Conservation (phyloP, 2,113 vertebrate genomes). For the Camelus dromedarius region DNA sequence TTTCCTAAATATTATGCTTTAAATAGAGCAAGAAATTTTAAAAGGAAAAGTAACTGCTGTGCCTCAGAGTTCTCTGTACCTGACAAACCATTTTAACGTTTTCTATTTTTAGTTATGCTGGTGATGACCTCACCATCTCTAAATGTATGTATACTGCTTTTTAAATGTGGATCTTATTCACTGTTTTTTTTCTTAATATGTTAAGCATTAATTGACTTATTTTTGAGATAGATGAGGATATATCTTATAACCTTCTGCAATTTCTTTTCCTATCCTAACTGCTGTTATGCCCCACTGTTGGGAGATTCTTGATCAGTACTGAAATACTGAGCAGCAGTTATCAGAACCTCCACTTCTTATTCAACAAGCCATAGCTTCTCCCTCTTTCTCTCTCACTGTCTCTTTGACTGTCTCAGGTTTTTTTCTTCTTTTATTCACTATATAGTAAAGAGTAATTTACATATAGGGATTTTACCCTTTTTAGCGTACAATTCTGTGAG, state of each 20-base stretch:
- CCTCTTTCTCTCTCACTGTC: too few species aligned
- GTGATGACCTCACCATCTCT: neutral
- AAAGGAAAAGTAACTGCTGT: neutral
- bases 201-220: neutral
- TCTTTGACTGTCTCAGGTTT: neutral
- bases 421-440: neutral
- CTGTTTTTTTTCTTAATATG: neutral
- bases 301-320: neutral
- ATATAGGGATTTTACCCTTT: neutral
- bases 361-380: neutral
- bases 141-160: neutral
- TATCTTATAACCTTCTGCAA: neutral
- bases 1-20: neutral
- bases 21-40: neutral
- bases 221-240: neutral
- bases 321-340: neutral
- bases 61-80: neutral
- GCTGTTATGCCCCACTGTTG: neutral
- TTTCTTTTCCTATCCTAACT: neutral
- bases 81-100: neutral
- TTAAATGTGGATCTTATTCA: neutral
- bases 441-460: neutral
- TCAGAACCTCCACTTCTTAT: neutral
- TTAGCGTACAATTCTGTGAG: neutral
- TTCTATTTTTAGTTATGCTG: neutral